Evolutionary conservation across 2,113 vertebrate genomes (phyloP), one percentile per base, ranked within the genome.

Genomic region (Tetrax tetrax): DNA sequence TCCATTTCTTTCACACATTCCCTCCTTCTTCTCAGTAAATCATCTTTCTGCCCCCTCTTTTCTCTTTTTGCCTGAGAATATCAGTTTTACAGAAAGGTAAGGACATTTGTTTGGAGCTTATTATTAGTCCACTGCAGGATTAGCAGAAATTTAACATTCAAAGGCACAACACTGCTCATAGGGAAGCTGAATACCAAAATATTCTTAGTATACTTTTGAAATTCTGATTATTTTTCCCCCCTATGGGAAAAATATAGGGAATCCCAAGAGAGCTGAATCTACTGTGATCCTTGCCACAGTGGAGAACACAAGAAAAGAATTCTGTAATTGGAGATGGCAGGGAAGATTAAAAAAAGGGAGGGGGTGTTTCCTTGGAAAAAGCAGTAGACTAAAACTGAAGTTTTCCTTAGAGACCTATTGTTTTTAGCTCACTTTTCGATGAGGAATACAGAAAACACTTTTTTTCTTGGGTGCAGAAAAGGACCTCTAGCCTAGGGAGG

Each of bases 381-480:
- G 45, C 87, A 80, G 43, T 63, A 91, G 66, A 69, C 70, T 69
- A 77, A 91, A 90, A 84, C 74, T 24, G 61, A 83, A 74, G 19
- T 21, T 94, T 91, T 95, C 84, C 84, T 85, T 65, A 82, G 84
- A 77, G 84, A 91, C 82, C 57, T 83, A 89, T 77, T 96, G 63
- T 83, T 88, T 93, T 91, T 81, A 43, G 4, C 59, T 94, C 7
- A 3, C 33, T 93, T 93, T 91, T 94, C 14, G 22, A 74, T 88
- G 82, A 86, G 75, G 78, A 90, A 77, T 82, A 94, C 35, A 94
- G 87, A 87, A 89, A 66, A 38, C 25, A 22, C 16, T 70, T 56
- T 76, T 90, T 90, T 90, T 47, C 74, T 95, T 90, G 89, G 89
- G 87, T 89, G 84, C 93, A 96, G 78, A 83, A 84, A 87, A 72